These are phyloP conservation scores for Decapterus maruadsi DNA, from an alignment of 2,797 vertebrate genomes.

Conservation along the genomic window DNA sequence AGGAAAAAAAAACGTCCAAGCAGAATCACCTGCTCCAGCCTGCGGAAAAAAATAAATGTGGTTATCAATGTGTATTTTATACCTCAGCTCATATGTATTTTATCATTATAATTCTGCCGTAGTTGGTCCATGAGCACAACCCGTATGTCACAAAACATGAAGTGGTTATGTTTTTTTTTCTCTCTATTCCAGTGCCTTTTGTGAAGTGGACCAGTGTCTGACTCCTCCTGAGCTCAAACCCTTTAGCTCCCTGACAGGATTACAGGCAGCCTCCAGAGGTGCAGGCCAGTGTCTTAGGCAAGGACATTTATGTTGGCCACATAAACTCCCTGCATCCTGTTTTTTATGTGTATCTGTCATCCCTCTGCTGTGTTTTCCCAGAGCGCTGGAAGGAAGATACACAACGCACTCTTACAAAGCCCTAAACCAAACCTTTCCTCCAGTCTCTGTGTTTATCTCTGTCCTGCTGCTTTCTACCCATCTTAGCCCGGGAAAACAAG, in stretches of 20 bases:
- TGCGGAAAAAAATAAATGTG: constrained; percentile 8
- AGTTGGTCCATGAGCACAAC: not conserved
- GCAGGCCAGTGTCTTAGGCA: constrained; percentile 86
- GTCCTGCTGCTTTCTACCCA: constrained; percentile 77
- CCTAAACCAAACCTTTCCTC: constrained; percentile 63
- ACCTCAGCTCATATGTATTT: not conserved
- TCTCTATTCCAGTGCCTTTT: constrained; percentile 82
- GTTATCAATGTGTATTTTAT: constrained; percentile 1
- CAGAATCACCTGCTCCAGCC: constrained; percentile 1
- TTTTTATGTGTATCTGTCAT: constrained; percentile 55
- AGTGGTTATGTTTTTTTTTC: constrained; percentile 75
- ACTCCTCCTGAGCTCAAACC: constrained; percentile 80
- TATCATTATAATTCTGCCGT: not conserved
- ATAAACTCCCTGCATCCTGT: constrained; percentile 56
- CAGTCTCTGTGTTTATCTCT: constrained; percentile 46
- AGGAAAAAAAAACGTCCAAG: constrained; percentile 11
- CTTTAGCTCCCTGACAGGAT: constrained; percentile 84
- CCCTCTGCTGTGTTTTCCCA: constrained; percentile 59
- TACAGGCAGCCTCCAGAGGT: constrained; percentile 83
- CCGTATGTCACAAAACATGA: not conserved
- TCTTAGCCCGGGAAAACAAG: constrained; percentile 65
- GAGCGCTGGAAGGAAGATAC: constrained; percentile 47
- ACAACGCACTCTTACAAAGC: constrained; percentile 47
- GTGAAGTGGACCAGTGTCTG: constrained; percentile 82
- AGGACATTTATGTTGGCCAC: constrained; percentile 81